Conservation (phyloP, 2,797 vertebrate species). For the Acrocephalus scirpaceus region DNA sequence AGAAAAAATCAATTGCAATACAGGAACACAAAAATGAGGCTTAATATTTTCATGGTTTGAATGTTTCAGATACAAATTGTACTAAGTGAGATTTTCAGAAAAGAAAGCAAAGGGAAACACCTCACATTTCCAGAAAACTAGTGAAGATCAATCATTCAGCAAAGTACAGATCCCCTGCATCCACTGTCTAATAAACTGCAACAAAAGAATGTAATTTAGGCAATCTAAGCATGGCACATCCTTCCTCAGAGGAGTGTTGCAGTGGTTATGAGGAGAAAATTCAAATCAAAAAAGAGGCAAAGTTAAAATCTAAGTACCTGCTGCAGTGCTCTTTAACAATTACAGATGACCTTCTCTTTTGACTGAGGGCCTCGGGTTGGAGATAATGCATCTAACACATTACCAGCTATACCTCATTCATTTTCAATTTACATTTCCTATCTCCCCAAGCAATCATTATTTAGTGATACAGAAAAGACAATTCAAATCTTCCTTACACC, state of each 20-base stretch:
- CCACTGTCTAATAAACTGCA: not conserved
- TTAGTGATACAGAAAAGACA: not conserved
- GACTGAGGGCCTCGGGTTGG: not conserved
- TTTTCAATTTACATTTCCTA: conserved; percentile 5
- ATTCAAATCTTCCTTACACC: not conserved
- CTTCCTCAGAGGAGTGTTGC: not conserved
- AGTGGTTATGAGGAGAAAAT: not conserved
- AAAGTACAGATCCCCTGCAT: not conserved
- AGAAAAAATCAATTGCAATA: not conserved
- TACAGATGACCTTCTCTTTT: not conserved
- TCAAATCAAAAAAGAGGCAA: not conserved
- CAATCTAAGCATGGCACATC: not conserved
- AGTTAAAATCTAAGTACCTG: not conserved
- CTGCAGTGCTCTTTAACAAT: not conserved
- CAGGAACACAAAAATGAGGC: not conserved
- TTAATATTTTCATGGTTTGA: not conserved
- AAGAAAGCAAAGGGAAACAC: not conserved
- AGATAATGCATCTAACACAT: not conserved
- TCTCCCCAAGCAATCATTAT: conserved; percentile 7
- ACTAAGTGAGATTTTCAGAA: not conserved
- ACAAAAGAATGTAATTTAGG: not conserved
- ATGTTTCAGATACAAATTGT: not conserved
- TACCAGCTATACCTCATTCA: not conserved
- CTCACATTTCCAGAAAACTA: not conserved
- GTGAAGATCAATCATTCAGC: not conserved